A percentile compares a stretch with the other conserved stretches of the same genome.
These are phyloP conservation scores for Propithecus perrieri DNA, from an alignment of 2,797 vertebrate genomes.

Conservation along the genomic window DNA sequence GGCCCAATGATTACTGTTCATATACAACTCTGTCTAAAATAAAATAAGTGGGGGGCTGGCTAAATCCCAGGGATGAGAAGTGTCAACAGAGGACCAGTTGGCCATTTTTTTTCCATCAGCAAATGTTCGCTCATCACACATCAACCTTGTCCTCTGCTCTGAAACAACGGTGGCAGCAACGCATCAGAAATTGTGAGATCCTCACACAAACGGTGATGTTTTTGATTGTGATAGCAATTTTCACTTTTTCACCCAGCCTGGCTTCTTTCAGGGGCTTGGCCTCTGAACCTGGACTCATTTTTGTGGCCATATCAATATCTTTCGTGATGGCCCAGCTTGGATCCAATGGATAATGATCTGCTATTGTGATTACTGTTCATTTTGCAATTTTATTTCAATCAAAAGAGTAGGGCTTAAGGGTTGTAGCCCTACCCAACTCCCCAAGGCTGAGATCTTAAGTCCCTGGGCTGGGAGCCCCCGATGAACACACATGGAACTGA, in stretches of 20 bases:
- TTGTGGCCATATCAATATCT: slow-evolving; percentile 67
- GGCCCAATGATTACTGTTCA: background rate
- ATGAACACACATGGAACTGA: slow-evolving; percentile 68
- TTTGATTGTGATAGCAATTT: background rate
- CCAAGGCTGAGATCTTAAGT: slow-evolving; percentile 46
- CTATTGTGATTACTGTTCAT: slow-evolving; percentile 67
- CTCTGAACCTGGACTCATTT: slow-evolving; percentile 58
- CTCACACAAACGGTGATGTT: background rate
- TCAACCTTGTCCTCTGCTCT: background rate
- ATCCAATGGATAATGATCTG: slow-evolving; percentile 52
- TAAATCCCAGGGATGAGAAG: background rate
- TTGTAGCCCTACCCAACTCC: slow-evolving; percentile 34
- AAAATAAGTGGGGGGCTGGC: background rate
- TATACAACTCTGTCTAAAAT: background rate
- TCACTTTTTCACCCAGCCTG: background rate
- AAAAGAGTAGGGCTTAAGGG: slow-evolving; percentile 61
- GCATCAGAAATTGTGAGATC: background rate
- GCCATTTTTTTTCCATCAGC: background rate
- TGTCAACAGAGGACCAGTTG: background rate
- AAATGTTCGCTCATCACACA: background rate
- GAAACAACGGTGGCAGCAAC: background rate
- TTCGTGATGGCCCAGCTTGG: slow-evolving; percentile 28
- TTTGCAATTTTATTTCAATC: slow-evolving; percentile 73
- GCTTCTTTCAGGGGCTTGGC: slow-evolving; percentile 39
- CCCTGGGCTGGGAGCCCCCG: background rate